phyloP scores from a whole-genome alignment of 1,140 invertebrate species.

The Zelostemma sp. region DNA sequence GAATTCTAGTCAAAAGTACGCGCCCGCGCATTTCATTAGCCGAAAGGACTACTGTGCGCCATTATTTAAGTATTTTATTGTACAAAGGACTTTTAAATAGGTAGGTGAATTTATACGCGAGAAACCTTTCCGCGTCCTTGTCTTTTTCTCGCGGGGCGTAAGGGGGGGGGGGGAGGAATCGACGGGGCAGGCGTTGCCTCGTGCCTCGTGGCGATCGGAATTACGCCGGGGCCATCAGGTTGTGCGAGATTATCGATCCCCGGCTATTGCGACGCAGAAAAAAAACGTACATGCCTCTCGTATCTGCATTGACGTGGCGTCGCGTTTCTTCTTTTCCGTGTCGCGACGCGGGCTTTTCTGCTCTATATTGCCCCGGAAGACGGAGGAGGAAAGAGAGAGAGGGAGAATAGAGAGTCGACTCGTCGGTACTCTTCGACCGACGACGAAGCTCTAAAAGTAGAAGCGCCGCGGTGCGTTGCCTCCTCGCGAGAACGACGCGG shows the following conservation, averaged over 20 bases:
- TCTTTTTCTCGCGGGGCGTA: no score
- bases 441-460: neutral
- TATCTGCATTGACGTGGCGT: constrained; percentile 36
- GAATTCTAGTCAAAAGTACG: constrained; percentile 15
- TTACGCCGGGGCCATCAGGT: neutral
- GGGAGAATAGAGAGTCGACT: neutral
- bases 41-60: constrained; percentile 25
- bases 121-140: no score
- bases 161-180: neutral
- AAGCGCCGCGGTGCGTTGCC: neutral
- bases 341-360: constrained; percentile 23
- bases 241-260: constrained; percentile 48
- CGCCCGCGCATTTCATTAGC: neutral
- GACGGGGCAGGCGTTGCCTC: neutral
- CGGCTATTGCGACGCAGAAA: constrained; percentile 52
- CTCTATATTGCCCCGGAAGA: constrained; percentile 16
- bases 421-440: neutral
- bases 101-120: no score
- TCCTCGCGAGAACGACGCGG: neutral
- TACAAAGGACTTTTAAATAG: constrained; percentile 63
- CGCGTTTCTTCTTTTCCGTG: constrained; percentile 8
- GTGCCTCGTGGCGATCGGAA: neutral
- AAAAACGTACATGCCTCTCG: constrained; percentile 9
- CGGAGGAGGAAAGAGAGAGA: constrained; percentile 7
- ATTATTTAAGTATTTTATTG: constrained; percentile 64